Evolutionary conservation across 2,888 invertebrate genomes (phyloP).

Genomic region (Zeuzera pyrina): DNA sequence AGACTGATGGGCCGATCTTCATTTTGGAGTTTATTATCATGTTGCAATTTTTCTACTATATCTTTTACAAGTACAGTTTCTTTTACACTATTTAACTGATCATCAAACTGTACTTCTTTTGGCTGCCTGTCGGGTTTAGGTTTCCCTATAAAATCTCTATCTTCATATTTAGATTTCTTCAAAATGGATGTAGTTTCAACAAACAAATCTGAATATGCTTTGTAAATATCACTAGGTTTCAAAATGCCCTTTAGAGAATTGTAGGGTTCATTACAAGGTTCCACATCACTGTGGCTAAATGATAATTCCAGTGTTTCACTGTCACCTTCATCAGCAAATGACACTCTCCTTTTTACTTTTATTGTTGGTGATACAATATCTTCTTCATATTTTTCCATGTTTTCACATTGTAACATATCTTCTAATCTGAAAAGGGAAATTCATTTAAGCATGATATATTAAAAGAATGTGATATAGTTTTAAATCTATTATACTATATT

Average conservation of each 20-base stretch:
- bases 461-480: neutral
- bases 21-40: conserved; percentile 21
- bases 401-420: conserved; percentile 35
- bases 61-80: conserved; percentile 44
- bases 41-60: conserved; percentile 38
- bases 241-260: conserved; percentile 37
- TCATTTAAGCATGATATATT: conserved; percentile 3
- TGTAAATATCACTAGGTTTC: conserved; percentile 62
- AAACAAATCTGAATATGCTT: conserved; percentile 34
- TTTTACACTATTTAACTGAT: conserved; percentile 7
- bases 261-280: conserved; percentile 29
- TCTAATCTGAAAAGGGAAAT: conserved; percentile 33
- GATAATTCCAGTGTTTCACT: conserved; percentile 44
- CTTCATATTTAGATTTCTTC: conserved; percentile 45
- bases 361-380: conserved; percentile 14
- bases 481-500: conserved; percentile 15
- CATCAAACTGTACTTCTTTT: neutral
- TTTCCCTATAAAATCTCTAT: neutral
- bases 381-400: conserved; percentile 22
- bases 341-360: conserved; percentile 37
- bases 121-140: neutral
- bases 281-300: conserved; percentile 44
- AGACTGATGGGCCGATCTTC: conserved; percentile 46
- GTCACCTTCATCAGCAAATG: conserved; percentile 53
- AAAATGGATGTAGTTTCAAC: conserved; percentile 46